Evolutionary conservation across 2,797 vertebrate species (phyloP), one percentile per base, ranked within the genome.

Genomic region (Nannoperca australis): DNA sequence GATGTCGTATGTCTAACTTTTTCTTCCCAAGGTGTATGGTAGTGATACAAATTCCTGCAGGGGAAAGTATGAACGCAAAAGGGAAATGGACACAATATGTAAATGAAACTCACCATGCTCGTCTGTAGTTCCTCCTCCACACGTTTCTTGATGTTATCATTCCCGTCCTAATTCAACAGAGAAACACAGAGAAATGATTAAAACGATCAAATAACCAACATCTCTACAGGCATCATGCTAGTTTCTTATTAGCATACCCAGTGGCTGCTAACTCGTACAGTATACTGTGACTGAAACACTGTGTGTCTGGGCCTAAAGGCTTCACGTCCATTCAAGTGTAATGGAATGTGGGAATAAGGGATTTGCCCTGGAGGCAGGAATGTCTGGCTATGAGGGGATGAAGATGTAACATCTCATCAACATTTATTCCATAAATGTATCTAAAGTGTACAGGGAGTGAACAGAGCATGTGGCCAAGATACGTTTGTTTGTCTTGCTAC

Each of bases 51-150:
- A 36, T 22, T 49, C 34, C 64, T 51, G 44, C 50, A 7, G 36
- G 22, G 15, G 34, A 34, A 10, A 38, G 14, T 51, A 82, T 40
- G 27, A 56, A 72, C 6, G 40, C 38, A 59, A 17, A 17, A 36
- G 14, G 53, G 18, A 61, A 66, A 78, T 47, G 3, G 9, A 36
- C 11, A 63, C 45, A 73, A 49, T 42, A 45, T 34, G 22, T 15
- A 9, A 55, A n/a, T 68, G 11, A 74, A 66, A 49, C 95, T 94
- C 89, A 97, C 97, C 96, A 94, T 94, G 83, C 95, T 96, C 0
- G 95, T 95, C 86, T 97, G 95, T 53, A 97, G 95, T 64, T 95
- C 97, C 79, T 96, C 96, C 78, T 96, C 95, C 93, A 96, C 92
- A 64, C 95, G 90, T 17, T 91, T 69, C 87, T 94, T 95, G 89